A percentile compares a stretch with the other conserved stretches of the same genome.
Conservation (phyloP, 2,888 invertebrate genomes). For the Lydus trimaculatus region DNA sequence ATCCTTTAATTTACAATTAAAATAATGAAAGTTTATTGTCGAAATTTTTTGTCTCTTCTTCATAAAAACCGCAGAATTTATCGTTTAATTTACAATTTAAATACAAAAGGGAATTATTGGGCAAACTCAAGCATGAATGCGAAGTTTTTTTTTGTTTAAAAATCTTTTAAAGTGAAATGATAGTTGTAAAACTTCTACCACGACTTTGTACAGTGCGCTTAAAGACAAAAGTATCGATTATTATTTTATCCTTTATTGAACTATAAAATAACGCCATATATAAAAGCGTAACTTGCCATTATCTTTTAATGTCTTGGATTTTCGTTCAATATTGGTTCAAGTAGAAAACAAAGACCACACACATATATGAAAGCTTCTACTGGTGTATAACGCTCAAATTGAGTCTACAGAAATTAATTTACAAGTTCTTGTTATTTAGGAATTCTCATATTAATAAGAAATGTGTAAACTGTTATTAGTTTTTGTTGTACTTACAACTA, state of each 20-base stretch:
- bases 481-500: constrained; percentile 17
- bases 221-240: constrained; percentile 1
- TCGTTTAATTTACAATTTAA: not conserved
- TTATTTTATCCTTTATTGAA: not conserved
- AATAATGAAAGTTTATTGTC: not conserved
- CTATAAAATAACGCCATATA: constrained; percentile 4
- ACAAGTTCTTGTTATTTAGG: not conserved
- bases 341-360: not conserved
- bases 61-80: not conserved
- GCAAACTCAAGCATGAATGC: too few species aligned
- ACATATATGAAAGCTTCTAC: not conserved
- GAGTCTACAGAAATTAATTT: constrained; percentile 3
- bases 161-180: not conserved
- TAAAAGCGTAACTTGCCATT: not conserved
- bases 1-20: constrained; percentile 4
- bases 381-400: not conserved
- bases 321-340: not conserved
- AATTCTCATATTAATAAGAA: constrained; percentile 17
- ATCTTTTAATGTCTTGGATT: constrained; percentile 3
- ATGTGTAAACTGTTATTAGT: constrained; percentile 29
- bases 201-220: not conserved
- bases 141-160: not conserved
- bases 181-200: not conserved
- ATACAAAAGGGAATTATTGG: too few species aligned
- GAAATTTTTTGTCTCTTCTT: not conserved